Evolutionary conservation across 2,888 invertebrate species (phyloP), one percentile per base, ranked within the genome.

Genomic region (Heliconius sara): DNA sequence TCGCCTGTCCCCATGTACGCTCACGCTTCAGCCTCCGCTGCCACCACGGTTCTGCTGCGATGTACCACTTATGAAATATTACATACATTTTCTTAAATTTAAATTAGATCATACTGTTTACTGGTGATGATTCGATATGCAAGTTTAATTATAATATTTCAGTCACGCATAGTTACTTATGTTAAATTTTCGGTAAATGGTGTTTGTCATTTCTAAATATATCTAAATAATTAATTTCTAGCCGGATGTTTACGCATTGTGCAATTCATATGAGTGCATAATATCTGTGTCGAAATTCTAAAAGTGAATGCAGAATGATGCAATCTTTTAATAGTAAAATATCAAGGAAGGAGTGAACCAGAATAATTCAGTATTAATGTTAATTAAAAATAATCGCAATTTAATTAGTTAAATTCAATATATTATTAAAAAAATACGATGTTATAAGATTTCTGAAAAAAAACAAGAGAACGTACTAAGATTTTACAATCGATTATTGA

Each of bases 231-330:
- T 78, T 83, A 89, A 88, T 78, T 80, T 80, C n/a, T 34, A 80
- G 39, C 78, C 93, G 94, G 92, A 93, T 93, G 91, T 93, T 93
- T 92, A 89, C 93, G 92, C 90, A 93, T 92, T 89, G 83, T 91
- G 91, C 92, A 93, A 91, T 89, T 90, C 88, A 89, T 91, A 68
- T 70, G 70, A 70, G 43, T 70, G 43, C 70, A 43, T 60, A 60
- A 60, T 70, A 13, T 90, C 89, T 89, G 90, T 94, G 92, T 91
- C 92, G 91, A 91, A 91, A 93, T 88, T 89, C 87, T 89, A 92
- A 93, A 93, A 94, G 93, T 93, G 93, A 94, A 91, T 88, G 93
- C 90, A 86, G 85, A 82, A 83, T 94, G 91, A 94, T 86, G 94
- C 88, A 94, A 94, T 87, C 87, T 89, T 91, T 91, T 83, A 93